Evolutionary conservation across 2,797 vertebrate genomes (phyloP).

Genomic region (Avahi laniger): DNA sequence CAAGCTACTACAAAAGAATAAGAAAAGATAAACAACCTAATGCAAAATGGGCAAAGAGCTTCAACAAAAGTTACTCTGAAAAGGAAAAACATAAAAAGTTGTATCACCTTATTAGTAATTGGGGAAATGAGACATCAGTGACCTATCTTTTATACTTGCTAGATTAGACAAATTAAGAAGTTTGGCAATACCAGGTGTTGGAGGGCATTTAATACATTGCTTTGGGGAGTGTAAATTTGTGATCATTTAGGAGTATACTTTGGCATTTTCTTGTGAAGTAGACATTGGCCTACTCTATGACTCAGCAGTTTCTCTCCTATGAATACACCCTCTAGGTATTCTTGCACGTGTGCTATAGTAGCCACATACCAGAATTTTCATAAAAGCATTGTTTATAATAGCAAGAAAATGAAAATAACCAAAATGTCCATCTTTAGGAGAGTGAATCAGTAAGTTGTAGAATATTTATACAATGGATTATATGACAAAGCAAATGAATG

Average conservation of each 20-base stretch:
- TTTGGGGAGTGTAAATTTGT: not conserved
- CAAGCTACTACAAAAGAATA: not conserved
- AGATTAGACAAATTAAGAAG: not conserved
- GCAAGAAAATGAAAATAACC: not conserved
- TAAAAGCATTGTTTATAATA: not conserved
- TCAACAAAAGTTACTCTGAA: not conserved
- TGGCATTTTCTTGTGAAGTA: not conserved
- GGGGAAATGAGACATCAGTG: not conserved
- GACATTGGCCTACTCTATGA: not conserved
- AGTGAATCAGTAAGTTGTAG: not conserved
- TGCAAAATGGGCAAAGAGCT: not conserved
- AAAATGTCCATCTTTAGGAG: not conserved
- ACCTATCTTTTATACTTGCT: not conserved
- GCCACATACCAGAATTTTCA: not conserved
- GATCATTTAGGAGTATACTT: not conserved
- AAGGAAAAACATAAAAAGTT: not conserved
- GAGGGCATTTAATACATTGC: not conserved
- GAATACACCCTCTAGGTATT: not conserved
- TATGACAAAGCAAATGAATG: not conserved
- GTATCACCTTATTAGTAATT: not conserved
- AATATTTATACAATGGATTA: not conserved
- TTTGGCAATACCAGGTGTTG: not conserved
- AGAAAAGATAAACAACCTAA: not conserved
- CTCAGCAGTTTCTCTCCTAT: not conserved
- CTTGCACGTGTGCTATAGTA: not conserved